Evolutionary conservation across 2,888 invertebrate genomes (phyloP).

Genomic region (Cyclophora albipunctata): DNA sequence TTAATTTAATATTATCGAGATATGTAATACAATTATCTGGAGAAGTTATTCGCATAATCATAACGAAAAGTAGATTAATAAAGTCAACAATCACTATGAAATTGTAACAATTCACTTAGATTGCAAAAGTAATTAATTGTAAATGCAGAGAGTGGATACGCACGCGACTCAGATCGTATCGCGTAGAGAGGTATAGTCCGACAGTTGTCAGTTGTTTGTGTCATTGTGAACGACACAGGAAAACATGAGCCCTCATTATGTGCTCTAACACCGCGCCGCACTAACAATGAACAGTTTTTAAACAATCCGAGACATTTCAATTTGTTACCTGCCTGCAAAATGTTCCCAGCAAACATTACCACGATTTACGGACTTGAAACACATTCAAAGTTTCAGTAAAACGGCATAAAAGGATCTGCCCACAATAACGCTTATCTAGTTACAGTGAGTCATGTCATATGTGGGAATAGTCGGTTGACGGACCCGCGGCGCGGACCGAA

Average conservation of each 20-base stretch:
- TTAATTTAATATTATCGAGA: too few relatives aligned
- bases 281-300: conserved; percentile 53
- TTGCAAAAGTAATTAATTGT: conserved; percentile 26
- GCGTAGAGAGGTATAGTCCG: conserved; percentile 36
- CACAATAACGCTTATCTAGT: too few relatives aligned
- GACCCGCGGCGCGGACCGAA: too few relatives aligned
- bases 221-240: conserved; percentile 43
- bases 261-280: conserved; percentile 18
- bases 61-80: too few relatives aligned
- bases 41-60: too few relatives aligned
- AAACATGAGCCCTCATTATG: conserved; percentile 46
- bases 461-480: too few relatives aligned
- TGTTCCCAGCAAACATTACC: conserved; percentile 4
- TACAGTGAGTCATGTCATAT: too few relatives aligned
- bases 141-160: conserved; percentile 35
- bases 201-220: conserved; percentile 39
- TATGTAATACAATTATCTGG: too few relatives aligned
- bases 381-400: background rate
- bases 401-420: background rate
- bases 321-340: conserved; percentile 32
- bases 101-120: conserved; percentile 22
- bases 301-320: conserved; percentile 43
- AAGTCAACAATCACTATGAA: conserved; percentile 10
- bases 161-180: conserved; percentile 38
- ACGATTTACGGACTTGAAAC: background rate